Conservation (phyloP, 2,113 vertebrate species). For the Chloebia gouldiae region DNA sequence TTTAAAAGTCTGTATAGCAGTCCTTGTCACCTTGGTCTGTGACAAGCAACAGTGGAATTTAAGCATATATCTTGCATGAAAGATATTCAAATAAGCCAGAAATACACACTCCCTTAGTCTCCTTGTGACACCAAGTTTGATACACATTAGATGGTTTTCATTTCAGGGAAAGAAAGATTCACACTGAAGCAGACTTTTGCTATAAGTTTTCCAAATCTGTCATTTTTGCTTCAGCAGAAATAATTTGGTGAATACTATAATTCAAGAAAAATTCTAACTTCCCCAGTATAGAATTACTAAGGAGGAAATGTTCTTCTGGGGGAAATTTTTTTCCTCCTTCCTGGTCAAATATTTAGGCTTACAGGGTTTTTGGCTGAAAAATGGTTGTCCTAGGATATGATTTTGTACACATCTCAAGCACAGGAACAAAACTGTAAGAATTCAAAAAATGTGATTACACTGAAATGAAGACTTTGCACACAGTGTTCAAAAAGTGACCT, state of each 20-base stretch:
- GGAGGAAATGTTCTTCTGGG: not conserved
- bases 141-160: not conserved
- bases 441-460: not conserved
- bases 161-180: not conserved
- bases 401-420: not conserved
- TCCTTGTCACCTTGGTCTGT: not conserved
- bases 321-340: not conserved
- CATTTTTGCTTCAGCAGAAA: not conserved
- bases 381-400: not conserved
- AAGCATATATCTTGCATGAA: not conserved
- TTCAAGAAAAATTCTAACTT: not conserved
- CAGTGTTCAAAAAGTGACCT: not conserved
- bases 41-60: not conserved
- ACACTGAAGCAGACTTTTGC: not conserved
- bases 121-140: not conserved
- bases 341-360: not conserved
- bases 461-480: not conserved
- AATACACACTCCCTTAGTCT: not conserved
- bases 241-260: not conserved
- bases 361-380: not conserved
- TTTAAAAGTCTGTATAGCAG: not conserved
- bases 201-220: not conserved
- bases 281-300: not conserved
- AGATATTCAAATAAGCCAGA: not conserved
- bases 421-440: not conserved